Percentiles rank a stretch among this genome's conserved stretches.
Evolutionary conservation across 2,888 invertebrate species (phyloP).

Genomic region (Agriopis aurantiaria): DNA sequence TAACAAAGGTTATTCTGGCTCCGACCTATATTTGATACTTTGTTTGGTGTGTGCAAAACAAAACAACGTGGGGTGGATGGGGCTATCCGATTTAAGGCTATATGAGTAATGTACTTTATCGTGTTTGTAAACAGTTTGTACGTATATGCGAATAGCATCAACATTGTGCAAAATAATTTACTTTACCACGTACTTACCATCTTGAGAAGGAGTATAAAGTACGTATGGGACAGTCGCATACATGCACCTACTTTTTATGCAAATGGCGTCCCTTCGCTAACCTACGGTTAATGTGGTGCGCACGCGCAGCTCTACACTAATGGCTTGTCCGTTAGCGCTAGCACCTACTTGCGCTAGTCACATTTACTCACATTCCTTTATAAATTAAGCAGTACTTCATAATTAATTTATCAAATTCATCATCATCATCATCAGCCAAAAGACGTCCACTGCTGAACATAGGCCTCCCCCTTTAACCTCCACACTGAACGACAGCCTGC

Average conservation of each 20-base stretch:
- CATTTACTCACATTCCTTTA: neutral
- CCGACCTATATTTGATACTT: constrained; percentile 62
- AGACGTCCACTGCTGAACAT: too few species aligned
- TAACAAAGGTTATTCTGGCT: constrained; percentile 58
- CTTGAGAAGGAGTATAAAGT: too few species aligned
- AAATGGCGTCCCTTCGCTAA: constrained; percentile 53
- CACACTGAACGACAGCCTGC: too few species aligned
- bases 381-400: neutral
- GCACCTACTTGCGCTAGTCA: neutral
- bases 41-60: constrained; percentile 26
- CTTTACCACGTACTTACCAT: too few species aligned
- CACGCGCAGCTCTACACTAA: constrained; percentile 46
- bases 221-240: constrained; percentile 14
- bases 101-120: constrained; percentile 5
- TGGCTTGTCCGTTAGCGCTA: constrained; percentile 22
- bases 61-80: constrained; percentile 12
- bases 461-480: too few species aligned
- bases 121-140: constrained; percentile 9
- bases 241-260: constrained; percentile 48
- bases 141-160: neutral
- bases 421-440: too few species aligned
- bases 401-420: too few species aligned
- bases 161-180: neutral
- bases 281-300: constrained; percentile 49
- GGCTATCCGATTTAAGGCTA: neutral